phyloP scores from a whole-genome alignment of 2,113 vertebrate genomes.

The Emydocephalus ijimae region DNA sequence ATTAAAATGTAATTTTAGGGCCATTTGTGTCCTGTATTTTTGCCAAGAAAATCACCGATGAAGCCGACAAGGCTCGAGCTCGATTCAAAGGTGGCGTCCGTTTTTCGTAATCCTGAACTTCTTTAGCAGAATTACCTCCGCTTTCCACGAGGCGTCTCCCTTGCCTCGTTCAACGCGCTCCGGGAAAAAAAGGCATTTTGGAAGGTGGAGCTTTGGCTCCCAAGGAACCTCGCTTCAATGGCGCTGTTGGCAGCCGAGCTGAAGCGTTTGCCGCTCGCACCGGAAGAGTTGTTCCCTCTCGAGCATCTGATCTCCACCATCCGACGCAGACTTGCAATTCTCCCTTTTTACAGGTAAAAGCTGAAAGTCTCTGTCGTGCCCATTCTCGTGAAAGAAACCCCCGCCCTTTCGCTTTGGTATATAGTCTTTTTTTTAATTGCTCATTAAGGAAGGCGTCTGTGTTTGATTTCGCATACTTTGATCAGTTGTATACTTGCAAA shows the following conservation, averaged over 20 bases:
- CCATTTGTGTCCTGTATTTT: background rate
- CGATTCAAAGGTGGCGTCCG: background rate
- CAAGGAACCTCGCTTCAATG: background rate
- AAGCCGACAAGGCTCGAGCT: background rate
- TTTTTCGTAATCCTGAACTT: background rate
- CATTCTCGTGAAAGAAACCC: background rate
- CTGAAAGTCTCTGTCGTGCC: background rate
- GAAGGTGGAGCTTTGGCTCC: background rate
- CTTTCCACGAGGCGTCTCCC: conserved; percentile 10
- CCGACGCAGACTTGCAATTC: background rate
- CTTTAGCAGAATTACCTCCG: background rate
- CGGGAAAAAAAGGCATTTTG: background rate
- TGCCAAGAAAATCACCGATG: background rate
- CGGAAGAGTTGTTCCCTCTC: background rate
- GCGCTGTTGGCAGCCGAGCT: background rate
- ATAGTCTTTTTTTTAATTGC: too few relatives aligned
- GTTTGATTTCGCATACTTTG: background rate
- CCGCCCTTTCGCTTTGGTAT: background rate
- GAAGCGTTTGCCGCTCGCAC: background rate
- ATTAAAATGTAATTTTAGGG: background rate
- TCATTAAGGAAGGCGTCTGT: background rate
- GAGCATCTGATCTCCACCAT: background rate
- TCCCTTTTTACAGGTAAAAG: background rate
- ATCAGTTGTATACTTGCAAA: background rate
- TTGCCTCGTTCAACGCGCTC: background rate